Base-by-base conservation (phyloP, 2,113 vertebrate genomes). In the Triplophysa dalaica region DNA sequence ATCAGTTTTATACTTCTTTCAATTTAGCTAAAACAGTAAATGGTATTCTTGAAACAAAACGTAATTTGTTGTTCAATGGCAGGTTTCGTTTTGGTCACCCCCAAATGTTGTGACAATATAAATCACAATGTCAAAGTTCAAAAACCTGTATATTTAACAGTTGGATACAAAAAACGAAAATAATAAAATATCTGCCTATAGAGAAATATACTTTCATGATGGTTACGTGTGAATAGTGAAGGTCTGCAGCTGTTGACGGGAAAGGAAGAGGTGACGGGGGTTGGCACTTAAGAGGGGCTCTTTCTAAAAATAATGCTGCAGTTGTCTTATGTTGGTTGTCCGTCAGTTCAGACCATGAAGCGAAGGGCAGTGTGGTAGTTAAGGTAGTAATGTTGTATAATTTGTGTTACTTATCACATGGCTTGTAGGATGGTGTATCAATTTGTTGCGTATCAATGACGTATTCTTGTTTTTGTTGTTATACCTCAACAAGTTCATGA, bases 261-360 rank as follows among this genome's bases (percentile, higher is more conserved):
- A 63, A 21, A 4, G 43, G 8, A 6, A 16, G 65, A 43, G 64
- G 13, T 38, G 33, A 2, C 19, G 66, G 74, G 82, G 78, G 73
- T 38, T 61, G 78, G 82, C 65, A 48, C 33, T 21, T 10, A 50
- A 19, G 75, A 73, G 48, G 29, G 24, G 13, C 38, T 54, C 68
- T 52, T 45, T 70, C 81, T 83, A 81, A 83, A 76, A 85, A 85
- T 83, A 85, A 54, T n/a, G 7, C 50, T 24, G 78, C 84, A 85
- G 84, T 83, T 85, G 84, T 83, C 69, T 22, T 26, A 11, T 77
- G 56, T 52, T 82, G 63, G 38, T 56, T 65, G 64, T 24, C 62
- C 45, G 68, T 73, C 80, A 80, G 7, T 67, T 56, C 48, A 29
- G 38, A 64, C 22, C n/a, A 50, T n/a, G 26, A 38, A 24, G 68